Evolutionary conservation across 2,113 vertebrate species (phyloP).

Genomic region (Salvelinus sp.): DNA sequence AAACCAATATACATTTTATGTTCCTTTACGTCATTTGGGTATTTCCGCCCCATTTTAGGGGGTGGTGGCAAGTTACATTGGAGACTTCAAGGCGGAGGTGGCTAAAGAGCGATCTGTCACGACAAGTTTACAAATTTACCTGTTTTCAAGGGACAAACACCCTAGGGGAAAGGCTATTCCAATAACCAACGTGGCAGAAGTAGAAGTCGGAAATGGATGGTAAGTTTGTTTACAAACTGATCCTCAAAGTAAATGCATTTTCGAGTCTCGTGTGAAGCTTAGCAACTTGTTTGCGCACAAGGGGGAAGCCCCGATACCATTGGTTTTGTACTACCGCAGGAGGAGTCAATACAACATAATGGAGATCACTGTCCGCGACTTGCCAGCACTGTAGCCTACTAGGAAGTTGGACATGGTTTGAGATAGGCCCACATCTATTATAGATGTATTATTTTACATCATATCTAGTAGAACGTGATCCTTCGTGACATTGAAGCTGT

Average conservation of each 20-base stretch:
- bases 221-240: constrained; percentile 38
- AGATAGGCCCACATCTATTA: no score
- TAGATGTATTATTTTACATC: background rate
- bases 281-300: constrained; percentile 43
- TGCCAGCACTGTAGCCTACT: background rate
- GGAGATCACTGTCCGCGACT: constrained; percentile 13
- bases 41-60: constrained; percentile 69
- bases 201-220: constrained; percentile 56
- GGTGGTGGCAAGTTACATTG: constrained; percentile 46
- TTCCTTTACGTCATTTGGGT: constrained; percentile 69
- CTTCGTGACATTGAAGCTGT: no score
- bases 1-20: no score
- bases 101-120: constrained; percentile 14
- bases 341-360: constrained; percentile 21
- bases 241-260: background rate
- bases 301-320: constrained; percentile 63
- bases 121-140: constrained; percentile 27
- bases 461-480: background rate
- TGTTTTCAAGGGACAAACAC: background rate
- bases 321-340: constrained; percentile 31
- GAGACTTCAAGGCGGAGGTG: constrained; percentile 9
- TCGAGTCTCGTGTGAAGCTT: background rate
- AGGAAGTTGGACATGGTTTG: constrained; percentile 1
- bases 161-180: background rate
- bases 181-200: constrained; percentile 15